Percentiles rank a stretch among this genome's conserved stretches.
Evolutionary conservation across 35 echinoderm and acorn worm genomes (phyloP).

Genomic region (Lytechinus variegatus): DNA sequence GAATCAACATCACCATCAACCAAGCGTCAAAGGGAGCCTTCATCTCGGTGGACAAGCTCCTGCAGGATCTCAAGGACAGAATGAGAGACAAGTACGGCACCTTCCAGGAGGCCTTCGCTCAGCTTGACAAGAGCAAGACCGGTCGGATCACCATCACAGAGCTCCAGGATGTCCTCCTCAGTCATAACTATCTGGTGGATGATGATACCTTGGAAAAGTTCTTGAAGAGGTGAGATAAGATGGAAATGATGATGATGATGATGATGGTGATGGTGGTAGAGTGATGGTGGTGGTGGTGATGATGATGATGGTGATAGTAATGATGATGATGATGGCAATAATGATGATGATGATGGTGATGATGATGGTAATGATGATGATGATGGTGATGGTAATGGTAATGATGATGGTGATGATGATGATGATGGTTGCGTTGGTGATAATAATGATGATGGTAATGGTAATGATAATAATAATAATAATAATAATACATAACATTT

Average conservation of each 20-base stretch:
- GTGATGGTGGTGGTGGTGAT: neutral
- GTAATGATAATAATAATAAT: neutral
- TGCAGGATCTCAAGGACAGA: conserved; percentile 87
- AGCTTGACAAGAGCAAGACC: conserved; percentile 74
- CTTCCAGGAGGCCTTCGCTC: conserved; percentile 93
- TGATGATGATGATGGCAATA: neutral
- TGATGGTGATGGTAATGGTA: neutral
- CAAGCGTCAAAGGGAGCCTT: conserved; percentile 84
- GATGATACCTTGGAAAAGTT: conserved; percentile 81
- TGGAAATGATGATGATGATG: neutral
- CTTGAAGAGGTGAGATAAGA: conserved; percentile 66
- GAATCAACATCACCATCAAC: conserved; percentile 92
- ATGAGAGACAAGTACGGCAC: conserved; percentile 83
- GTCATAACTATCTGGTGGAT: conserved; percentile 93
- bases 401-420: neutral
- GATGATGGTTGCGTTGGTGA: neutral
- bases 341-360: neutral
- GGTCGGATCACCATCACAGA: conserved; percentile 79
- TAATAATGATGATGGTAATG: neutral
- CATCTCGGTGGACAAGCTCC: conserved; percentile 70
- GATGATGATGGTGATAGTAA: neutral
- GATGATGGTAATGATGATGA: neutral
- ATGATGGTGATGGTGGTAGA: neutral
- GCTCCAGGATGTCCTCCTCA: conserved; percentile 82
- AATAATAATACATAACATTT: too few species aligned